Percentiles rank a stretch among this genome's conserved stretches.
phyloP scores from a whole-genome alignment of 2,113 vertebrate species.

The Alethe castanea region DNA sequence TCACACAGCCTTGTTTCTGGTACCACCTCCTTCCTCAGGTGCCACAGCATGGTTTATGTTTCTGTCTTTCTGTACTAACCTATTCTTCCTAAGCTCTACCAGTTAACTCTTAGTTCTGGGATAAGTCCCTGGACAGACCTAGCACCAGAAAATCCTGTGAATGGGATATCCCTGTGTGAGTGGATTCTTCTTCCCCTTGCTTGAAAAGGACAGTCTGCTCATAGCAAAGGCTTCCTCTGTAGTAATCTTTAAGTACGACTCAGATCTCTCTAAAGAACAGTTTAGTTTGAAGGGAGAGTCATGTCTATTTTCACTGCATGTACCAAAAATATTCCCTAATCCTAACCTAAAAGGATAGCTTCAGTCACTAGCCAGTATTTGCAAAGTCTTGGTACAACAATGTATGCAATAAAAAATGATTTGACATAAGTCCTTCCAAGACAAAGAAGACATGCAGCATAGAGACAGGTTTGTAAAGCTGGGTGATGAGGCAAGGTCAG shows the following conservation, averaged over 20 bases:
- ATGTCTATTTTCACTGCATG: background rate
- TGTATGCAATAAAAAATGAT: background rate
- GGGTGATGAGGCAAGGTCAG: slow-evolving; percentile 3
- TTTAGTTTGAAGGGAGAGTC: background rate
- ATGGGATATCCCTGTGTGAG: background rate
- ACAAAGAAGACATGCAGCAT: background rate
- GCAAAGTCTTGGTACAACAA: slow-evolving; percentile 18
- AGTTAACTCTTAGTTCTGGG: background rate
- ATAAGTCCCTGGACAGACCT: background rate
- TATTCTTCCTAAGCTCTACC: background rate
- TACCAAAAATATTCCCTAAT: background rate
- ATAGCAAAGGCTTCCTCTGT: background rate
- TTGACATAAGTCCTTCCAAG: slow-evolving; percentile 25
- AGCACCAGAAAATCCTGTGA: background rate
- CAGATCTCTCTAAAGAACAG: background rate
- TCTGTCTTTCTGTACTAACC: background rate
- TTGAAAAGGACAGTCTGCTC: background rate
- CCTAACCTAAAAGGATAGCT: background rate
- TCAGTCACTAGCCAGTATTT: slow-evolving; percentile 17
- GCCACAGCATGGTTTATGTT: background rate
- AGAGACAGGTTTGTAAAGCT: slow-evolving; percentile 13
- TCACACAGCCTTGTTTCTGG: background rate
- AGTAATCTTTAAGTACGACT: background rate
- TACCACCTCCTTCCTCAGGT: background rate
- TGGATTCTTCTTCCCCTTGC: background rate